Evolutionary conservation across 1,140 invertebrate genomes (phyloP), one percentile per base, ranked within the genome.

Genomic region (Heliconius hermathena): DNA sequence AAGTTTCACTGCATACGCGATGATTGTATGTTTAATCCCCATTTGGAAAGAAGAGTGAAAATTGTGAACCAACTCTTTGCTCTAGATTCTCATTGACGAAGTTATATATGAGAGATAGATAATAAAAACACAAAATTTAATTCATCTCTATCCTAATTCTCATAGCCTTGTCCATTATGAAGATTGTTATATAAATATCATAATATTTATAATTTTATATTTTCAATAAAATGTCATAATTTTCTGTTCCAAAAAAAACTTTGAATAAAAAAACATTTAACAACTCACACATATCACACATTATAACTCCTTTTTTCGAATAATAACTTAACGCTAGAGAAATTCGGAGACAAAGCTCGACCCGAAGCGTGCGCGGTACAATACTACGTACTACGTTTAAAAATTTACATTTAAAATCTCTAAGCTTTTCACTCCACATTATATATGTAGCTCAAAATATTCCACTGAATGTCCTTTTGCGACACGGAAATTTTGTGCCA

Each of bases 351-450:
- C 26, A 66, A 29, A 66, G 60, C 60, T 4, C 60, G 60, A 29
- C 60, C 9, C 22, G 16, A 29, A 66, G 60, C 60, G 3, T 0
- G 4, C 26, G 5, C 60, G 11, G 22, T n/a, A 66, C 26, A 60
- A 26, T 60, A 60, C 3, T 46, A 46, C 41, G 57, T 66, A 66
- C n/a, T 22, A 16, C 60, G 60, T 66, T 66, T 66, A 29, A 66
- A 66, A 66, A 66, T 66, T 66, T 66, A 66, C 60, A 66, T 66
- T 66, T 66, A 66, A 66, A 66, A 66, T 66, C 60, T 66, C 60
- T 66, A 66, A 66, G 60, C 60, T 66, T 66, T 66, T 66, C 60
- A 66, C 11, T 66, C 26, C 60, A 29, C 60, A 66, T 66, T 66
- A 66, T 66, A 66, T 66, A 66, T 29, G 60, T 66, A 66, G 60